Conservation (phyloP, 2,888 invertebrate species). For the Spialia ferax region DNA sequence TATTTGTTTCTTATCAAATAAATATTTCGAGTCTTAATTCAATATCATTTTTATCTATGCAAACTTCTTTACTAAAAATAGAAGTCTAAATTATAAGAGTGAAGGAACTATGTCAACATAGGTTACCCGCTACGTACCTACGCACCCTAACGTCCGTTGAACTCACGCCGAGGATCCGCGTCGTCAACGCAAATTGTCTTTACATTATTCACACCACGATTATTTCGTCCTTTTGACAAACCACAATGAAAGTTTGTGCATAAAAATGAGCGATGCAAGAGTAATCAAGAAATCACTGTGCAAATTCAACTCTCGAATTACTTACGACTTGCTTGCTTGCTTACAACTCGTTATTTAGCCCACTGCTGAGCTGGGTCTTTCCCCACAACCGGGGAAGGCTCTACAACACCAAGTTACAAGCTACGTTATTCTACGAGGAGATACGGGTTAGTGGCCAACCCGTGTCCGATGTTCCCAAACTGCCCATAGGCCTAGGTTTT, state of each 20-base stretch:
- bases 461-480: no score
- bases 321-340: no score
- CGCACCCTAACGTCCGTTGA: slow-evolving; percentile 70
- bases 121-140: slow-evolving; percentile 55
- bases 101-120: slow-evolving; percentile 44
- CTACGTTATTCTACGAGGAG: no score
- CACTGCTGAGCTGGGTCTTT: no score
- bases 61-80: slow-evolving; percentile 4
- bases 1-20: not conserved
- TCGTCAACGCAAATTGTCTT: slow-evolving; percentile 79
- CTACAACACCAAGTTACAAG: no score
- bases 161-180: slow-evolving; percentile 70
- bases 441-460: no score
- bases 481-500: no score
- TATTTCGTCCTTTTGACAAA: slow-evolving; percentile 73
- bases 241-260: slow-evolving; percentile 57
- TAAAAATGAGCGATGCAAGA: slow-evolving; percentile 46
- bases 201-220: slow-evolving; percentile 81
- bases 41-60: not conserved
- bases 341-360: no score
- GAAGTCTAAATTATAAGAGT: slow-evolving; percentile 16
- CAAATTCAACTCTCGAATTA: not conserved
- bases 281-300: slow-evolving; percentile 41
- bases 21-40: not conserved
- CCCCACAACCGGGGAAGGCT: no score